Evolutionary conservation across 1,140 invertebrate genomes (phyloP).

Genomic region (Brachionus angularis): DNA sequence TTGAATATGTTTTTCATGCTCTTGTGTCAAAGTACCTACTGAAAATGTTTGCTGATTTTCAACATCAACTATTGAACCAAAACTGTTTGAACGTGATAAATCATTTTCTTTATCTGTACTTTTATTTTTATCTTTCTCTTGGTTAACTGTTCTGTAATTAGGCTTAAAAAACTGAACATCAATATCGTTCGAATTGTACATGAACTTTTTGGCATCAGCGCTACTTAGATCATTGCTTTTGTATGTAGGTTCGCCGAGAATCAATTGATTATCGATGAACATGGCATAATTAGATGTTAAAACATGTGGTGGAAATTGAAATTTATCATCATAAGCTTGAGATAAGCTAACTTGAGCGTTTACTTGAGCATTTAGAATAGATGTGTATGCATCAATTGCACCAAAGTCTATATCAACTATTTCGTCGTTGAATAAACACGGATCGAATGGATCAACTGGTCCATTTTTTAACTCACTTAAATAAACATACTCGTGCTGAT

Average conservation of each 20-base stretch:
- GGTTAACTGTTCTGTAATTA: background rate
- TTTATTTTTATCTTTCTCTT: background rate
- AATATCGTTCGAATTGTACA: no score
- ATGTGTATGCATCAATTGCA: conserved; percentile 15
- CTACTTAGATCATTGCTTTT: background rate
- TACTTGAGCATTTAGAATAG: conserved; percentile 9
- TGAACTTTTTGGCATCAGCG: background rate
- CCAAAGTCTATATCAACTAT: conserved; percentile 39
- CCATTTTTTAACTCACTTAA: background rate
- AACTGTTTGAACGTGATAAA: conserved; percentile 18
- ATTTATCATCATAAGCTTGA: background rate
- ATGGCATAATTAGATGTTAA: conserved; percentile 4
- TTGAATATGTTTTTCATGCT: background rate
- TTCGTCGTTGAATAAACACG: conserved; percentile 9
- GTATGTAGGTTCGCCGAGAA: conserved; percentile 21
- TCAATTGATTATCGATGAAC: conserved; percentile 37
- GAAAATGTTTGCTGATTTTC: conserved; percentile 19
- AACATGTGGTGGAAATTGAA: conserved; percentile 37
- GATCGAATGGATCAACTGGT: background rate
- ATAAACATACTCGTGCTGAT: no score
- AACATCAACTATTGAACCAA: conserved; percentile 40
- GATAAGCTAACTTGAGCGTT: background rate
- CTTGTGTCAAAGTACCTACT: background rate
- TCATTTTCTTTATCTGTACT: background rate
- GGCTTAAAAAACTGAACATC: background rate